These are phyloP conservation scores for Andrena haemorrhoa DNA, from an alignment of 2,888 invertebrate genomes.

Conservation along the genomic window DNA sequence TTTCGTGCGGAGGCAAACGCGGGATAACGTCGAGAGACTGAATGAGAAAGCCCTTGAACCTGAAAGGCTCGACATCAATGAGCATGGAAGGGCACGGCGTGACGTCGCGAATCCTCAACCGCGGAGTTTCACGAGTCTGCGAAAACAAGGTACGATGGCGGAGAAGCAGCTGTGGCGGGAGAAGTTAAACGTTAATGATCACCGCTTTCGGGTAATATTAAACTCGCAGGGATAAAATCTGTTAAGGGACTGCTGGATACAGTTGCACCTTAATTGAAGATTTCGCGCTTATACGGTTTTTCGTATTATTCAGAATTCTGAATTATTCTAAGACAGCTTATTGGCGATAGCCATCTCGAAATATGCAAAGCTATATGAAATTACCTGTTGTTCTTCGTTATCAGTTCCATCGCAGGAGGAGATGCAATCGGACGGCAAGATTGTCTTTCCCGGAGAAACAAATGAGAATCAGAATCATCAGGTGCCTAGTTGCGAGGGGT, in stretches of 20 bases:
- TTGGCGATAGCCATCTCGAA: neutral
- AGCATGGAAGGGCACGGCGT: neutral
- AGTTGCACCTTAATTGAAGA: too few relatives aligned
- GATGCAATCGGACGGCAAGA: slow-evolving; percentile 64
- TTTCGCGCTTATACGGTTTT: too few relatives aligned
- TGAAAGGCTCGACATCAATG: neutral
- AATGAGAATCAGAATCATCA: neutral
- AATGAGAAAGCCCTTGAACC: too few relatives aligned
- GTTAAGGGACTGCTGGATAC: too few relatives aligned
- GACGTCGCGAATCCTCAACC: neutral
- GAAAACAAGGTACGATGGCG: neutral
- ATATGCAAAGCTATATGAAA: neutral
- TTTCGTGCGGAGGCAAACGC: slow-evolving; percentile 2
- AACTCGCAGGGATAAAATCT: too few relatives aligned
- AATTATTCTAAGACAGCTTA: too few relatives aligned
- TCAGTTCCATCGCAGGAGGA: neutral
- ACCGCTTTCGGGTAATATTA: neutral
- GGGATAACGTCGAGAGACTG: slow-evolving; percentile 2
- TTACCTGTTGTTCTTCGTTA: neutral
- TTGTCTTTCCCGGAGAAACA: slow-evolving; percentile 75
- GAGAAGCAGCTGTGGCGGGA: neutral
- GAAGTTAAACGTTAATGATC: neutral
- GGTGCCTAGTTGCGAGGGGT: slow-evolving; percentile 66
- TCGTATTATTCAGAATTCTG: too few relatives aligned
- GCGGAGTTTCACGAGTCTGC: neutral